These are phyloP conservation scores for Eilema caniola DNA, from an alignment of 2,888 invertebrate species.

Conservation along the genomic window DNA sequence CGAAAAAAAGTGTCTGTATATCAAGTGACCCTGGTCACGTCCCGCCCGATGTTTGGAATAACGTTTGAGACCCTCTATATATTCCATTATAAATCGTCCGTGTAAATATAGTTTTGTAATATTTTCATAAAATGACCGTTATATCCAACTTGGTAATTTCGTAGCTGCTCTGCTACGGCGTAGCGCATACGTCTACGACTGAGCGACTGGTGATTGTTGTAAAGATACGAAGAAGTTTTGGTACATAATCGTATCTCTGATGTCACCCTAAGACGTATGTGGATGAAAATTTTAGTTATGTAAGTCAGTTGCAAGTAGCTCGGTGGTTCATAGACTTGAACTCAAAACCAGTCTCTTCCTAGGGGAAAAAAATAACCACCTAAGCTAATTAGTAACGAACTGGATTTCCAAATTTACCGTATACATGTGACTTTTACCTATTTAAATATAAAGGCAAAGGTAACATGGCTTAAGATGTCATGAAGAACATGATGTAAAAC, in stretches of 20 bases:
- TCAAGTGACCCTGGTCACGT: slow-evolving; percentile 49
- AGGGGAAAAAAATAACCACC: too few species aligned
- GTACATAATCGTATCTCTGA: neutral
- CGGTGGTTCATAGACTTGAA: too few species aligned
- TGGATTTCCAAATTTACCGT: too few species aligned
- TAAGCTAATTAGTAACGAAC: too few species aligned
- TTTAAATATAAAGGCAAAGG: too few species aligned
- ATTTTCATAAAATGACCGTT: slow-evolving; percentile 16
- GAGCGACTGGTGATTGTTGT: neutral
- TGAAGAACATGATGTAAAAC: too few species aligned
- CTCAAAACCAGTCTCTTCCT: too few species aligned
- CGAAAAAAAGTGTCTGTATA: slow-evolving; percentile 30
- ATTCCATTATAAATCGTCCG: slow-evolving; percentile 29
- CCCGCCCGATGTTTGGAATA: slow-evolving; percentile 36
- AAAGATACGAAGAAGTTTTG: neutral
- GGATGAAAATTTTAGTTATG: too few species aligned
- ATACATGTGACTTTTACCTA: too few species aligned
- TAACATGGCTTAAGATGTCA: too few species aligned
- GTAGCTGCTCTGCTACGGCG: slow-evolving; percentile 1
- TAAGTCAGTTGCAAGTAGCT: too few species aligned
- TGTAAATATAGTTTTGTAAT: slow-evolving; percentile 22
- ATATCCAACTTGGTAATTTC: neutral
- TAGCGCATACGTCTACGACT: neutral
- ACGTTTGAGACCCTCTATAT: slow-evolving; percentile 31
- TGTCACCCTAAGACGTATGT: too few species aligned